Evolutionary conservation across 2,797 vertebrate species (phyloP), one percentile per base, ranked within the genome.

Genomic region (Sebastes trivittatus): DNA sequence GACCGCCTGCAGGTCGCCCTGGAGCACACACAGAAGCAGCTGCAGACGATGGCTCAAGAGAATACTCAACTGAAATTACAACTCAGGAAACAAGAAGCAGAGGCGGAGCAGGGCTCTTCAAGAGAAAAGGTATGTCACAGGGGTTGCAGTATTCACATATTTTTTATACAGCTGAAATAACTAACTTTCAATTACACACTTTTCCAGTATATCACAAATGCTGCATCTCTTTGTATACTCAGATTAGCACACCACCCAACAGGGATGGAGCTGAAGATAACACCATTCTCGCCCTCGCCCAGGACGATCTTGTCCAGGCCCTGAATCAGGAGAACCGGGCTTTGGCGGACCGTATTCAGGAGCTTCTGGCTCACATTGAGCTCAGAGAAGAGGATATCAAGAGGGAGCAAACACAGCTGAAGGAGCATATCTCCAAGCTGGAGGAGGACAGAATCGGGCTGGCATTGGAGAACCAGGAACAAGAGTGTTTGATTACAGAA

Each of bases 271-370:
- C 9, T 34, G 75, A 90, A 29, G 77, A 87, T 20, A 62, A 85
- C n/a, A 6, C 16, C 25, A 55, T 72, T 78, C 71, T 80, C 14
- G 1, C 76, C 38, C 63, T 80, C 10, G 13, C 74, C 11, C 78
- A 83, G 23, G 87, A 91, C 8, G 87, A 91, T 70, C 93, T 94
- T 1, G 66, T 82, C 61, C 87, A 85, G 30, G 90, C 90, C 23
- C 84, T 95, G 54, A 95, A 95, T 83, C 89, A 86, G 67, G 95
- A 96, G 88, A 96, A 95, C 77, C 78, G 90, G 18, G 94, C 91
- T 8, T 68, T 96, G 80, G 92, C 88, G 0, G 65, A 85, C 4
- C 85, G 88, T 27, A 95, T 95, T 61, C 88, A 92, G 77, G 92
- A 94, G 84, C 90, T 95, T n/a, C 62, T 93, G 81, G 61, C 74